Base-by-base conservation (phyloP, 2,888 invertebrate species). In the Troilus luridus region DNA sequence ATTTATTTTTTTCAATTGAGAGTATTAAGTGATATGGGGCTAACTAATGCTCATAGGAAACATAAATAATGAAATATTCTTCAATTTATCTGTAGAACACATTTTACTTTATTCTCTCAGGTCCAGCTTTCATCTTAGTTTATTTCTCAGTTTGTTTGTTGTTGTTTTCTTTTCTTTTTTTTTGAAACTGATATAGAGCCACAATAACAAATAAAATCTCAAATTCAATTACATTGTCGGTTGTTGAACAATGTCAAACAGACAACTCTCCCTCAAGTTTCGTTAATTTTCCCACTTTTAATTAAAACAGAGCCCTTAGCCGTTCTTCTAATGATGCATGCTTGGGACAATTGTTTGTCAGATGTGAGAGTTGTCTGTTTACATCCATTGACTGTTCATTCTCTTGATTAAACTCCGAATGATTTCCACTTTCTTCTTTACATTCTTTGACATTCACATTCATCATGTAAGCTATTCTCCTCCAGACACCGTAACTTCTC, bases 401-500 rank as follows among this genome's bases (percentile, higher is more conserved):
- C 56, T 54, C 56, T 56, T n/a, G 56, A 56, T 7, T 54, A 81
- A 85, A 41, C 17, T 77, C 9, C 24, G 9, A n/a, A 2, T 56
- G 81, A 81, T 81, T 81, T 11, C 0, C 14, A 27, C 56, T 85
- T 41, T 41, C 27, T 17, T 77, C 85, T 85, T 85, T 11, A 56
- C 54, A n/a, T n/a, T n/a, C n/a, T n/a, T n/a, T n/a, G n/a, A n/a
- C 21, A 41, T 41, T 41, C 27, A n/a, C 12, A 21, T 85, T 85
- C n/a, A 41, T 8, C 17, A 58, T 24, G 10, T 19, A 59, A 59
- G 41, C 94, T 94, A 95, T 93, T 95, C 95, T 24, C 95, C 95
- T 54, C 95, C 95, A 54, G 95, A 95, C 72, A 95, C 95, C 24
- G 95, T 94, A 85, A 95, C 95, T 93, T 95, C 95, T 91, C 95